Percentiles rank a stretch among this genome's conserved stretches.
phyloP scores from a whole-genome alignment of 2,797 vertebrate genomes.

The Lerista edwardsae region DNA sequence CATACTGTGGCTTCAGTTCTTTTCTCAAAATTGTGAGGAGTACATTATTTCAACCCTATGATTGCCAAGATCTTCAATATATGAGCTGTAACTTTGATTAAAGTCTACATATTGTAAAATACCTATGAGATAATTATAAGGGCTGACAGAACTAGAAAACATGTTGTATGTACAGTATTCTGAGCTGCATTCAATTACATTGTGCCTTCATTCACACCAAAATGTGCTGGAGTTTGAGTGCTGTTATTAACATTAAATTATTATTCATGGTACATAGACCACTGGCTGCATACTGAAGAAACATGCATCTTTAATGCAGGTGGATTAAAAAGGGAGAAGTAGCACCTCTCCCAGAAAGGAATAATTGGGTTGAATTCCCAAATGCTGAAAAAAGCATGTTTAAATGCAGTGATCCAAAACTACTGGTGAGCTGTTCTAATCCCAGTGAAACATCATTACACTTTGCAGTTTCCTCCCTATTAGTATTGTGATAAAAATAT shows the following conservation, averaged over 20 bases:
- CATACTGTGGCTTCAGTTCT: background rate
- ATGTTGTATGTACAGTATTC: conserved; percentile 6
- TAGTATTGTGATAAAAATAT: background rate
- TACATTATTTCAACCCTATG: background rate
- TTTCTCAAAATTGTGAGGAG: background rate
- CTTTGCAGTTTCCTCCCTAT: background rate
- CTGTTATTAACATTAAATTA: conserved; percentile 17
- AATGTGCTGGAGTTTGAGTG: conserved; percentile 10
- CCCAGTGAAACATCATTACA: background rate
- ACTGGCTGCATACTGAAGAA: conserved; percentile 2
- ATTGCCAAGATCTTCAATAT: background rate
- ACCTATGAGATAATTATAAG: background rate
- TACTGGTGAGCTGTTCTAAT: background rate
- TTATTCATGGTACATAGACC: conserved; percentile 22
- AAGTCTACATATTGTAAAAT: background rate
- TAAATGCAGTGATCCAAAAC: background rate
- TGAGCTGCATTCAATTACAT: background rate
- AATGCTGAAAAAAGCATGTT: background rate
- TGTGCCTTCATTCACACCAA: conserved; percentile 2
- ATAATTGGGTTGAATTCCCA: conserved; percentile 4
- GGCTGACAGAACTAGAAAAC: background rate
- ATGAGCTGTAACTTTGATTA: background rate
- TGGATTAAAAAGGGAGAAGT: background rate
- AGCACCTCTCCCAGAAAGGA: conserved; percentile 3
- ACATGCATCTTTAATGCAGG: background rate